These are phyloP conservation scores for Nephrotoma flavescens DNA, from an alignment of 2,888 invertebrate species.

Conservation along the genomic window DNA sequence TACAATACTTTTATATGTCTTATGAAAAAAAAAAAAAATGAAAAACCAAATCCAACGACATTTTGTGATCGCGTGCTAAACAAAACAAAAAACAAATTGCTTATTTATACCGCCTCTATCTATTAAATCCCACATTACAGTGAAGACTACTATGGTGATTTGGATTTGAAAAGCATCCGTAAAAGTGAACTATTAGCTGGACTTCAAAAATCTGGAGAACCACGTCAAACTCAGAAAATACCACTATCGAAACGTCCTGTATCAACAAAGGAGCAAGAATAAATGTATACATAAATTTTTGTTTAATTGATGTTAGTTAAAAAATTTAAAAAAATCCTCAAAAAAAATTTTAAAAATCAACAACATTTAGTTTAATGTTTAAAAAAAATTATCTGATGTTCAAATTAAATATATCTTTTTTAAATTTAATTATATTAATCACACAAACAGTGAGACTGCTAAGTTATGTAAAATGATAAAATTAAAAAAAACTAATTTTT, in stretches of 20 bases:
- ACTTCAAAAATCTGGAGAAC: constrained; percentile 45
- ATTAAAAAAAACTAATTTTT: neutral
- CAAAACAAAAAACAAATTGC: constrained; percentile 6
- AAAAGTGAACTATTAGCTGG: constrained; percentile 84
- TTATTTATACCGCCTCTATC: constrained; percentile 9
- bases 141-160: constrained; percentile 92
- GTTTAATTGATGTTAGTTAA: neutral
- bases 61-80: constrained; percentile 6
- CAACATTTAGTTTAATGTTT: neutral
- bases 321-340: neutral
- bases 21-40: neutral
- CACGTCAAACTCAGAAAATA: constrained; percentile 27
- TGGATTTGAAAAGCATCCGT: constrained; percentile 89
- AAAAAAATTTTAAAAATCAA: neutral
- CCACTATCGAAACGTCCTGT: constrained; percentile 39
- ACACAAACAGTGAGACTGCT: constrained; percentile 14
- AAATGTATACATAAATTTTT: neutral
- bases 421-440: constrained; percentile 4
- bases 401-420: neutral
- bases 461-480: constrained; percentile 4
- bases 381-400: neutral
- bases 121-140: constrained; percentile 42
- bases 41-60: neutral
- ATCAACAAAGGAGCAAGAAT: constrained; percentile 18
- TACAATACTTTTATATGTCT: neutral